A percentile compares a stretch with the other conserved stretches of the same genome.
Conservation (phyloP, 1,140 invertebrate genomes). For the Triops longicaudatus region DNA sequence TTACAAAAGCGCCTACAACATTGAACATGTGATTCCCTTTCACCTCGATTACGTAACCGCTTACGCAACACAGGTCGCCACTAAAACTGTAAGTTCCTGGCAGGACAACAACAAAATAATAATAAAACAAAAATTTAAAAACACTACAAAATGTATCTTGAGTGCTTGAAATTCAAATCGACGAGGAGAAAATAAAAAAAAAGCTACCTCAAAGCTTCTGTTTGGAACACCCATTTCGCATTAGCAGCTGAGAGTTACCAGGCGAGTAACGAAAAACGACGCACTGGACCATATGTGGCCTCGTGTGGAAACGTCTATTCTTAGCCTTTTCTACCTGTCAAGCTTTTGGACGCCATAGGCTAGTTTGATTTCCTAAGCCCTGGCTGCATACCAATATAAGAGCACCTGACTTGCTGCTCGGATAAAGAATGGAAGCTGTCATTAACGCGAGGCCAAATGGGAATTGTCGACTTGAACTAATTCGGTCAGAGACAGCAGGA, state of each 20-base stretch:
- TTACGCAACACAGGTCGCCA: too few relatives aligned
- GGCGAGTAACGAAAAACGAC: background rate
- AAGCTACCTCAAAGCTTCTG: background rate
- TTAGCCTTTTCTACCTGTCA: background rate
- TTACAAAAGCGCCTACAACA: too few relatives aligned
- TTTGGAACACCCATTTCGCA: background rate
- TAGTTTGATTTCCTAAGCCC: background rate
- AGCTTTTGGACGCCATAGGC: background rate
- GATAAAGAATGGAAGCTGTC: conserved; percentile 15
- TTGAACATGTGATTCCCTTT: too few relatives aligned
- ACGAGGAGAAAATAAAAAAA: too few relatives aligned
- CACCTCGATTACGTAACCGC: too few relatives aligned
- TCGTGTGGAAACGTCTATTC: background rate
- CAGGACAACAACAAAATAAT: too few relatives aligned
- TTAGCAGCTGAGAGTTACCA: background rate
- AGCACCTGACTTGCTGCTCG: background rate
- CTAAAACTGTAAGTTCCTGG: too few relatives aligned
- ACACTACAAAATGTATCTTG: too few relatives aligned
- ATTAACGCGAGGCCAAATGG: background rate
- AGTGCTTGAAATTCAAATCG: too few relatives aligned
- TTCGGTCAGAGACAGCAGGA: background rate
- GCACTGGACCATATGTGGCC: conserved; percentile 1
- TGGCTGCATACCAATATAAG: conserved; percentile 14
- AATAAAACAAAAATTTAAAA: too few relatives aligned
- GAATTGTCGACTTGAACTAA: conserved; percentile 11